Conservation (phyloP, 2,888 invertebrate genomes). For the Troides aeacus region DNA sequence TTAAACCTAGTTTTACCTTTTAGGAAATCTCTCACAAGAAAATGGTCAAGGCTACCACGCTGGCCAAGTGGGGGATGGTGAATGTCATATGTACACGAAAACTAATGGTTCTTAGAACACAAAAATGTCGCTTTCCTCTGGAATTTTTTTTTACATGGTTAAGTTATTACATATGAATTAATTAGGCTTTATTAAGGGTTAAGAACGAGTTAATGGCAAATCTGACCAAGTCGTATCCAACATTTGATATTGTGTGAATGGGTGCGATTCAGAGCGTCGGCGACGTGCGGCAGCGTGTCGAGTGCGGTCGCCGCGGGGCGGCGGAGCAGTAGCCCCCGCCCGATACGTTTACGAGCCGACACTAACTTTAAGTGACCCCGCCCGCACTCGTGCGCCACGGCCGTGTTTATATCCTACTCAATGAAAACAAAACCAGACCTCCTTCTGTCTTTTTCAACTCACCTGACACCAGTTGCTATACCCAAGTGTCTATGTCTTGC, state of each 20-base stretch:
- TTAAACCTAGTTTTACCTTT: too few species aligned
- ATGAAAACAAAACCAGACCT: conserved; percentile 59
- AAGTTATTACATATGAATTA: not conserved
- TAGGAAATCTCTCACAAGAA: too few species aligned
- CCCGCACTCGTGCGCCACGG: conserved; percentile 65
- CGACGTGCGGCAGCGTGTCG: conserved; percentile 76
- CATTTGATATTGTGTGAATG: conserved; percentile 58
- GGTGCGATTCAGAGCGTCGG: conserved; percentile 76
- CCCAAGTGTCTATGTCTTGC: not conserved
- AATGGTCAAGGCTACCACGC: too few species aligned
- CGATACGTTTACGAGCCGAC: conserved; percentile 78
- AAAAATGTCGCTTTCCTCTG: too few species aligned
- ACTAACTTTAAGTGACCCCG: conserved; percentile 74
- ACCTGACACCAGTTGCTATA: conserved; percentile 22
- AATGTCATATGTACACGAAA: too few species aligned
- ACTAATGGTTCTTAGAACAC: too few species aligned
- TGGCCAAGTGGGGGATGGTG: too few species aligned
- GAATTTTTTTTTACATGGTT: not conserved
- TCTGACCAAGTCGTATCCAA: conserved; percentile 42
- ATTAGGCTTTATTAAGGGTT: not conserved
- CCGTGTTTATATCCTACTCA: conserved; percentile 71
- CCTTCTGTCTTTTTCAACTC: conserved; percentile 21
- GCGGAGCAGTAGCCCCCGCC: conserved; percentile 46
- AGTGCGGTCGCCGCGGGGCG: conserved; percentile 78
- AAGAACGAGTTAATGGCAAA: conserved; percentile 20